Percentiles rank a stretch among this genome's conserved stretches.
Conservation (phyloP, 2,797 vertebrate genomes). For the Helarctos malayanus region DNA sequence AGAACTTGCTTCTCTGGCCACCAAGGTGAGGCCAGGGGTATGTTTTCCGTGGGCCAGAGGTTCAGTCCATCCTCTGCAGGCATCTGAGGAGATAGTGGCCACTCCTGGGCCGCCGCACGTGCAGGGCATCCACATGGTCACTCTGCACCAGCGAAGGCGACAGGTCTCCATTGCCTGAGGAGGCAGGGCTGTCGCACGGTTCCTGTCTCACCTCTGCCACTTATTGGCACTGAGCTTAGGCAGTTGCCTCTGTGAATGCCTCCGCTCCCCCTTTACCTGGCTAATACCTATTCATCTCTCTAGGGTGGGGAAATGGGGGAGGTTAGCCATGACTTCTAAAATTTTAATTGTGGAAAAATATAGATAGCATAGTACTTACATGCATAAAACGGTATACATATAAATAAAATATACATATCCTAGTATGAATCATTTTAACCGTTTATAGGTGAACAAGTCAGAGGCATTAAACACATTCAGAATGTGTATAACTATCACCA, state of each 20-base stretch:
- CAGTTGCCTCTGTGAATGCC: background rate
- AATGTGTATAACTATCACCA: background rate
- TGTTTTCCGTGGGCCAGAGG: background rate
- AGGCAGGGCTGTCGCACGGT: background rate
- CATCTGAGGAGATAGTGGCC: background rate
- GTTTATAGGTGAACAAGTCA: background rate
- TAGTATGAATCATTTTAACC: background rate
- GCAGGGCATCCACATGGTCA: background rate
- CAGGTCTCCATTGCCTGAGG: background rate
- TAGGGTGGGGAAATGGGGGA: background rate
- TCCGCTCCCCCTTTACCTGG: accelerated
- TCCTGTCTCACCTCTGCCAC: background rate
- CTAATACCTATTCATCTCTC: background rate
- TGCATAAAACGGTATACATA: background rate
- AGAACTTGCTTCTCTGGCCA: slow-evolving; percentile 88
- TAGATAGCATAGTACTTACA: background rate
- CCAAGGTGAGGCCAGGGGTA: slow-evolving; percentile 83
- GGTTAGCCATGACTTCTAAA: background rate
- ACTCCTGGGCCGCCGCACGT: background rate
- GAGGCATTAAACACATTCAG: background rate
- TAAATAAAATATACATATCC: background rate
- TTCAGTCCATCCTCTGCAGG: background rate
- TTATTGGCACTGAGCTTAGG: background rate
- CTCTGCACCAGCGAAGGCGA: background rate
- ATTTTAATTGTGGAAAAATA: background rate